phyloP scores from a whole-genome alignment of 2,888 invertebrate genomes.

The Macropis europaea region DNA sequence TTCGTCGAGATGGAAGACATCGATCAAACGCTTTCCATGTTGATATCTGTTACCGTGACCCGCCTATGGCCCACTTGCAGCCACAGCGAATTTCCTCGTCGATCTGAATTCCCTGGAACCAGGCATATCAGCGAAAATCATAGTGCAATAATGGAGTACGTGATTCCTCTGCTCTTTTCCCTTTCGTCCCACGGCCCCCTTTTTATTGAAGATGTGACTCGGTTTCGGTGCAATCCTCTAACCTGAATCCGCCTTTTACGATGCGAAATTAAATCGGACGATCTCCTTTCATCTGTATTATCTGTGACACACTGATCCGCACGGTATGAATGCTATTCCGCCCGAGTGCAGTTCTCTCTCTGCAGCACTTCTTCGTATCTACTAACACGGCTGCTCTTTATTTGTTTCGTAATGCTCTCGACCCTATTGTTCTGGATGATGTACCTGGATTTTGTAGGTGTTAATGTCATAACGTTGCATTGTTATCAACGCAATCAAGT shows the following conservation, averaged over 20 bases:
- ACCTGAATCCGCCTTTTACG: constrained; percentile 3
- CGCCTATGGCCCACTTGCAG: not conserved
- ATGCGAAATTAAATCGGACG: constrained; percentile 36
- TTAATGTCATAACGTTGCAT: not conserved
- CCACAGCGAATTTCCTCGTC: not conserved
- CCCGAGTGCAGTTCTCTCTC: constrained; percentile 19
- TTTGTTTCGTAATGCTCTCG: not conserved
- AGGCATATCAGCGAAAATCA: not conserved
- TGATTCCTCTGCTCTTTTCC: not conserved
- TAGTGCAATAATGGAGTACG: not conserved
- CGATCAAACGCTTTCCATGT: not conserved
- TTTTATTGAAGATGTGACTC: constrained; percentile 13
- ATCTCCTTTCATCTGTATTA: constrained; percentile 31
- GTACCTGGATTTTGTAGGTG: not conserved
- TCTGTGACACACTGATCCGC: constrained; percentile 18
- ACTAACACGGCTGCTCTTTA: not conserved
- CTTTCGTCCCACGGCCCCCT: not conserved
- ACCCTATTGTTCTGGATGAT: not conserved
- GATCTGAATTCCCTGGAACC: not conserved
- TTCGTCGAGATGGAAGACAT: not conserved
- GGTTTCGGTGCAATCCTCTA: not conserved
- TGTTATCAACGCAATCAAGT: constrained; percentile 1
- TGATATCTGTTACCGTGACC: not conserved
- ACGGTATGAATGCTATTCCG: constrained; percentile 5
- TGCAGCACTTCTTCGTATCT: constrained; percentile 3